Base-by-base conservation (phyloP, 2,797 vertebrate species). In the Odontamblyopus lacepedii region DNA sequence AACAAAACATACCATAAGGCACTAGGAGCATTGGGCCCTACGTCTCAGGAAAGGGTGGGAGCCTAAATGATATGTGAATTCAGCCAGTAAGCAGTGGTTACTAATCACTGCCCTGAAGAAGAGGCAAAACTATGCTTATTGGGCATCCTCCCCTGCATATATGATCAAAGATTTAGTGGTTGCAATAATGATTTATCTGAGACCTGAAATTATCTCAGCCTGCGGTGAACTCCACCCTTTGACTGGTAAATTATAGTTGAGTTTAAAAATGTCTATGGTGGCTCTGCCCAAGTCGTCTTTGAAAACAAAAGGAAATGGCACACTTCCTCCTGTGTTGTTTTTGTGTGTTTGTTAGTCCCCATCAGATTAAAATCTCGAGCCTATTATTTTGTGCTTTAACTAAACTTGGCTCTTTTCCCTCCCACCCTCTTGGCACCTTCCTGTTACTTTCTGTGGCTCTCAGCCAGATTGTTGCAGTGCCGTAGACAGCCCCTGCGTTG, bases 151-250 rank as follows among this genome's bases (percentile, higher is more conserved):
- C 59, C 4, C 29, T 81, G 69, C 66, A 67, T 86, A 74, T 79
- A 55, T 75, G 77, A 88, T 91, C 83, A 91, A 91, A 89, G 85
- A 88, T 88, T 65, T 66, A 71, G 84, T 71, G 87, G 88, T 79
- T 48, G n/a, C 69, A 6, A 5, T 82, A 80, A 87, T 80, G 85
- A 87, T 83, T 72, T 80, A 78, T 84, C 67, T 80, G 50, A 82
- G 74, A 76, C 51, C 77, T 78, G 75, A 83, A 80, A 88, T 86
- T 82, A 83, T 88, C 85, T 81, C 81, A 80, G 75, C 72, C 51
- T 76, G 77, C 27, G 72, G 76, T 72, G 68, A 71, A 74, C 90
- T 85, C 86, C 89, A 87, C 88, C 91, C 87, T 23, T 69, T 61
- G 68, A 68, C 74, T 73, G 78, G 74, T 76, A 92, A 91, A 91